A percentile compares a stretch with the other conserved stretches of the same genome.
Evolutionary conservation across 2,113 vertebrate genomes (phyloP).

Genomic region (Phrynosoma blainvillii): DNA sequence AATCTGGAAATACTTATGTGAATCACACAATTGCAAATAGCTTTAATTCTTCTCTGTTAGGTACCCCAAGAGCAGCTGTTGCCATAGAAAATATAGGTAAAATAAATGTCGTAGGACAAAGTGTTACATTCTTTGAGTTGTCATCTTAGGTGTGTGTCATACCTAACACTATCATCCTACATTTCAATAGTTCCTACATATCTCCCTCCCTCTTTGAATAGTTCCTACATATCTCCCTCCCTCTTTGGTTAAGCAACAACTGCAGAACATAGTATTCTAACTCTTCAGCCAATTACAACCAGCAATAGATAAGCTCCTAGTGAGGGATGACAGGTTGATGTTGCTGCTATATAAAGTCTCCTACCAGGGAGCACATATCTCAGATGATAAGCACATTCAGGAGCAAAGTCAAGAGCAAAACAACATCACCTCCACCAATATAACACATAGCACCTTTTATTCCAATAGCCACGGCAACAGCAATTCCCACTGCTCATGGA

Average conservation of each 20-base stretch:
- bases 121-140: neutral
- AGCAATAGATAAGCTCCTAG: neutral
- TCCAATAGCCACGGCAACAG: neutral
- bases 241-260: neutral
- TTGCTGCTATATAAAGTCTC: neutral
- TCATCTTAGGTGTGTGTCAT: neutral
- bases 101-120: neutral
- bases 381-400: neutral
- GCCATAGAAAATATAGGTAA: neutral
- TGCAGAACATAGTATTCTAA: neutral
- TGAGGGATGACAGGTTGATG: neutral
- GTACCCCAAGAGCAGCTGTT: neutral
- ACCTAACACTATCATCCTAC: neutral
- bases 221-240: too few relatives aligned
- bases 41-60: neutral
- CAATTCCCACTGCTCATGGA: neutral
- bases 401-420: neutral
- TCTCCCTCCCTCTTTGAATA: neutral
- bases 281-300: neutral
- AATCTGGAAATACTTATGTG: neutral
- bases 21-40: neutral
- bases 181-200: neutral
- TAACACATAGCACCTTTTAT: neutral
- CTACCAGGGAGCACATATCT: neutral
- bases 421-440: neutral